Evolutionary conservation across 2,797 vertebrate genomes (phyloP), one percentile per base, ranked within the genome.

Genomic region (Sebastes wilsoni): DNA sequence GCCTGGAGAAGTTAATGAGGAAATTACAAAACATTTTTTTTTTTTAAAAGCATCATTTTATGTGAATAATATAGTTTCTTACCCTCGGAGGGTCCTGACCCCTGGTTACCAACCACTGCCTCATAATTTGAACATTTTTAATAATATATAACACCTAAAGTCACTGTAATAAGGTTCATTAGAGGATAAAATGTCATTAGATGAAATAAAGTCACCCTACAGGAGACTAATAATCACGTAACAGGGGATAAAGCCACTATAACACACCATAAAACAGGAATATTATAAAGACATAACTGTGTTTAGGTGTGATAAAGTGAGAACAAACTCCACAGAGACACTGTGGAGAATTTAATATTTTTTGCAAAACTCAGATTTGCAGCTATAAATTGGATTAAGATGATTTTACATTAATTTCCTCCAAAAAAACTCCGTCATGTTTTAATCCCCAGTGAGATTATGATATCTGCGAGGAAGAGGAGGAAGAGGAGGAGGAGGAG

Each of bases 401-500:
- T n/a, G 36, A 75, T 55, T 55, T 55, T 23, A 12, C 2, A 54
- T 69, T 34, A 2, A 34, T 34, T 34, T 0, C 32, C 32, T 32
- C 32, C 32, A 32, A 32, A 32, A 32, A 32, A 32, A 32, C 32
- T 32, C 9, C 0, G 9, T 27, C 56, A 2, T 11, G 55, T 58
- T 70, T 80, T 88, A 87, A 88, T 79, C 86, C 84, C 67, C 13
- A 46, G 84, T 54, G 59, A 78, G 87, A 86, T 88, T 78, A 88
- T 36, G 66, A 67, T 72, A 65, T 70, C 66, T 59, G 81, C 6
- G 55, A 27, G 69, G 79, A n/a, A 14, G 38, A 42, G 38, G 38
- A 38, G 36, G 38, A 10, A 10, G 30, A 32, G 8, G 32, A 32
- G 30, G 8, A 38, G 66, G 55, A 34, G 32, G 32, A 34, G 9